A percentile compares a stretch with the other conserved stretches of the same genome.
These are phyloP conservation scores for Serrognathus titanus DNA, from an alignment of 2,888 invertebrate species.

Conservation along the genomic window DNA sequence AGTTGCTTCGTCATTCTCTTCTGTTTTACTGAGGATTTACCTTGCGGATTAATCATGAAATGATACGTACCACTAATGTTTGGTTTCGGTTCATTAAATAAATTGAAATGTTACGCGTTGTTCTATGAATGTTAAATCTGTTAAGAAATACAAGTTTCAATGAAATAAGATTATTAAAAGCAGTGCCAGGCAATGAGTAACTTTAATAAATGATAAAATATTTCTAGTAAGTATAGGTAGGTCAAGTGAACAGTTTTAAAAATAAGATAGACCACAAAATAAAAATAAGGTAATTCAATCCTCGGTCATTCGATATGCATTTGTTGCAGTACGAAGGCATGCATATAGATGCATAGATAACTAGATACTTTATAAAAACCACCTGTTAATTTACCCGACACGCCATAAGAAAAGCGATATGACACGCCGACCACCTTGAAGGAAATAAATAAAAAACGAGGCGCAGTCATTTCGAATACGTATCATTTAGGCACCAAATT, in stretches of 20 bases:
- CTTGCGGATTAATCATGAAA: no score
- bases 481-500: constrained; percentile 35
- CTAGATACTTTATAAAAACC: constrained; percentile 32
- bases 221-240: neutral
- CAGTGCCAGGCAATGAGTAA: no score
- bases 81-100: no score
- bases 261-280: constrained; percentile 15
- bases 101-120: no score
- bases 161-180: no score
- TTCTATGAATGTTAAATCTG: no score
- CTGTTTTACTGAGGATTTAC: no score
- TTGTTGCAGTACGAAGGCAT: constrained; percentile 31
- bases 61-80: no score
- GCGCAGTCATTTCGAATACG: constrained; percentile 30
- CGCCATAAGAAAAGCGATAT: constrained; percentile 25
- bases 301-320: constrained; percentile 27
- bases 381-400: constrained; percentile 29
- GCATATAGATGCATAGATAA: constrained; percentile 32
- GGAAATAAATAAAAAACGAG: constrained; percentile 19
- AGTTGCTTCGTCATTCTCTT: no score
- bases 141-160: no score
- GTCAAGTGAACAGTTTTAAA: neutral
- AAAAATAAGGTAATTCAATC: constrained; percentile 16
- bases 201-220: no score
- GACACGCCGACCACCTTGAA: constrained; percentile 31